phyloP scores from a whole-genome alignment of 2,797 vertebrate species.

The Hippopotamyrus pictus region DNA sequence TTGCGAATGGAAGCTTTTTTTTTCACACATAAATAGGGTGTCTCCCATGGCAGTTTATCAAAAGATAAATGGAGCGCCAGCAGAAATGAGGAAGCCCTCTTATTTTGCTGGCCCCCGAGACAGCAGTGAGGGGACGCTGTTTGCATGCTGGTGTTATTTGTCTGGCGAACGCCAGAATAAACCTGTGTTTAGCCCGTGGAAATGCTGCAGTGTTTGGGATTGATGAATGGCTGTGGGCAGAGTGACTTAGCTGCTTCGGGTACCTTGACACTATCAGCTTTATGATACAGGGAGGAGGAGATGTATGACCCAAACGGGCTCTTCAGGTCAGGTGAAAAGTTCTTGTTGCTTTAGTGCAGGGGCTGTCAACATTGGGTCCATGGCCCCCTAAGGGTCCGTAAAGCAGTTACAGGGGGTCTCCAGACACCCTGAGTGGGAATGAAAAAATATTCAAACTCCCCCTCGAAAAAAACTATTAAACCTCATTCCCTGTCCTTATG shows the following conservation, averaged over 20 bases:
- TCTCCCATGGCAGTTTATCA: slow-evolving; percentile 29
- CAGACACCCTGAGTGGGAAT: neutral
- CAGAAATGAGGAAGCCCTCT: slow-evolving; percentile 40
- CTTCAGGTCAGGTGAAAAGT: slow-evolving; percentile 4
- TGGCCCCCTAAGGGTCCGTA: neutral
- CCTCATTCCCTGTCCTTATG: neutral
- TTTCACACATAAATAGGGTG: neutral
- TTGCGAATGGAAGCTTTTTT: slow-evolving; percentile 27
- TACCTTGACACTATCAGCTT: neutral
- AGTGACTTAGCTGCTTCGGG: slow-evolving; percentile 20
- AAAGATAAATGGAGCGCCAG: slow-evolving; percentile 43
- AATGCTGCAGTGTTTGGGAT: slow-evolving; percentile 21
- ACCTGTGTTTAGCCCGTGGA: slow-evolving; percentile 24
- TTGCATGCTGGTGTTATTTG: slow-evolving; percentile 30
- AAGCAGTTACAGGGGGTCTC: neutral
- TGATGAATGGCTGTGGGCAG: slow-evolving; percentile 26
- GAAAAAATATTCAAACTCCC: neutral
- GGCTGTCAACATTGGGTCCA: neutral
- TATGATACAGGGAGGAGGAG: neutral
- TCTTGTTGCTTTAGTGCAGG: slow-evolving; percentile 6
- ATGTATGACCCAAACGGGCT: neutral
- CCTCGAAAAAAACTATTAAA: neutral
- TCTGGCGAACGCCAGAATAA: slow-evolving; percentile 34
- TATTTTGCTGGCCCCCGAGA: slow-evolving; percentile 18
- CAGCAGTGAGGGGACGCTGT: slow-evolving; percentile 21